Conservation (phyloP, 2,113 vertebrate species). For the Hydrochoerus hydrochaeris region DNA sequence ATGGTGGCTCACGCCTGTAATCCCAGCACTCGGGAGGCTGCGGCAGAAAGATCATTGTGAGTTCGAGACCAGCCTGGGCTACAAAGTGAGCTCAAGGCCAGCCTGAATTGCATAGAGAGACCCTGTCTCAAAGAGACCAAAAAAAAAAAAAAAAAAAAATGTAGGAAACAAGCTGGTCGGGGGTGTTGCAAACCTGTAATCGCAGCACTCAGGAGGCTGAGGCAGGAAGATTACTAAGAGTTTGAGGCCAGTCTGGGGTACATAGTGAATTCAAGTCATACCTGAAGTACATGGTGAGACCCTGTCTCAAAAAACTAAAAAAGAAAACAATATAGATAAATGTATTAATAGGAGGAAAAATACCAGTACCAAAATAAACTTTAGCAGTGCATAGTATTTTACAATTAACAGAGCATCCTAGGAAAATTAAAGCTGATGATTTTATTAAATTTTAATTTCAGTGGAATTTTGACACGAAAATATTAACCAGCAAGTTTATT, state of each 20-base stretch:
- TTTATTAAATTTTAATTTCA: conserved; percentile 27
- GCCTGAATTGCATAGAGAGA: not conserved
- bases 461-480: conserved; percentile 3
- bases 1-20: not conserved
- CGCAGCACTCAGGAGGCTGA: too few relatives aligned
- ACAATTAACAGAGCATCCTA: conserved; percentile 7
- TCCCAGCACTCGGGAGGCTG: not conserved
- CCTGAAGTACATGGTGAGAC: too few relatives aligned
- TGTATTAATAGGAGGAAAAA: not conserved
- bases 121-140: not conserved
- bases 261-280: too few relatives aligned
- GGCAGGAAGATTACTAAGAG: too few relatives aligned
- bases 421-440: conserved; percentile 12
- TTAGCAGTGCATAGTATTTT: not conserved
- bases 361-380: not conserved
- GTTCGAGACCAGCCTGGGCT: not conserved
- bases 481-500: not conserved
- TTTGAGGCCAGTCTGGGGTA: too few relatives aligned
- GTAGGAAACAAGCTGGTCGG: not conserved
- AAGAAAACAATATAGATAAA: not conserved
- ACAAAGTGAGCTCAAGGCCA: too few relatives aligned
- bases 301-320: not conserved
- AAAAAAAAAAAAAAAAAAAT: not conserved
- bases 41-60: not conserved
- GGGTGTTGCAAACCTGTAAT: too few relatives aligned